Evolutionary conservation across 2,888 invertebrate genomes (phyloP), one percentile per base, ranked within the genome.

Genomic region (Amiota minor): DNA sequence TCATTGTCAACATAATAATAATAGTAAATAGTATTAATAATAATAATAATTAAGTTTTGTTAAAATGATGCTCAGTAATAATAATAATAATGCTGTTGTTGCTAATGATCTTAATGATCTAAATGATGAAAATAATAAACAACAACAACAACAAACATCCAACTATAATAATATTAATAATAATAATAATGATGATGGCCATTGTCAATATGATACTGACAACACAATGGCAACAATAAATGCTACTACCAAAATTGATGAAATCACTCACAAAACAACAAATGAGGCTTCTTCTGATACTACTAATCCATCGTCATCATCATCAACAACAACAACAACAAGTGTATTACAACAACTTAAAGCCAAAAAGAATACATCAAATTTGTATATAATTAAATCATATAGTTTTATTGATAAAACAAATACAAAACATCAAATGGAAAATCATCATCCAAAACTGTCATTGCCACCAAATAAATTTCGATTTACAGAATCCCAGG

Each of bases 341-440:
- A 77, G 76, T 68, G 75, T 75, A 56, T 10, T 80, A 73, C 81
- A 80, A 61, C 81, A 81, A 70, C 61, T 82, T 8, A 83, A 83
- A 76, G 80, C 83, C 56, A 81, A 81, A 70, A 85, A 85, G 75
- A 85, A 84, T 75, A 83, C 83, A 73, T 85, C 86, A 49, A 85
- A 84, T 79, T 64, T 85, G 74, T 85, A 78, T 75, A 76, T 85
- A 20, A 85, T 85, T 61, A 85, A 85, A 71, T 85, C 85, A 1
- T 81, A 85, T 72, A 85, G 85, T 74, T 84, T 84, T 56, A 83
- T 78, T 72, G 84, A 85, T 50, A 80, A 76, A 68, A 70, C 75
- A 55, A 71, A 69, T 50, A 2, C 35, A 35, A 8, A 35, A 4
- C 35, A 35, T 6, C 35, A 35, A 35, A 35, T 35, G 35, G 35